Evolutionary conservation across 1,140 invertebrate genomes (phyloP), one percentile per base, ranked within the genome.

Genomic region (Drosophila ogumai): DNA sequence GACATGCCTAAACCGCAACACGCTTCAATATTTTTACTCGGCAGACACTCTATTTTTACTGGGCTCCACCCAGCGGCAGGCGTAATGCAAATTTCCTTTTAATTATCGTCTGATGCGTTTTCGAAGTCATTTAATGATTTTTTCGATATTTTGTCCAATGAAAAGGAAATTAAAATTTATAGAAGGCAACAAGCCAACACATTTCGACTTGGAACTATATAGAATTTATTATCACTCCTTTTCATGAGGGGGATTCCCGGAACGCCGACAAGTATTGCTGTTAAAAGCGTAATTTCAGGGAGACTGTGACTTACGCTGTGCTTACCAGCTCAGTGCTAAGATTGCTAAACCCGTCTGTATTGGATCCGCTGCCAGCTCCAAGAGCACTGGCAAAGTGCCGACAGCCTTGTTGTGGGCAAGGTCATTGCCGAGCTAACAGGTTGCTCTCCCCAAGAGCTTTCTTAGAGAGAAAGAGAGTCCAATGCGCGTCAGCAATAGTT

Each of bases 401-500:
- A n/a, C 15, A 28, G 46, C 60, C 44, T 66, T 67, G 44, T 10
- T 22, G 44, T 10, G 13, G 43, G 59, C 44, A 59, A 72, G 68
- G 66, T 49, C 52, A 58, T 28, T 71, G 43, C 17, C 68, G 44
- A 50, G 68, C 66, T 59, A 72, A 72, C 68, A 72, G 68, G 68
- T 72, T 72, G 68, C 54, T 25, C 40, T 38, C 4, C 17, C 38
- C 17, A 8, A 19, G 22, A 72, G 68, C 68, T 72, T 71, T 72
- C 15, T 7, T 6, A 32, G 22, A 38, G 32, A 58, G 28, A 50
- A 68, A 34, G 31, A 25, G 12, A n/a, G 9, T 71, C 44, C 38
- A 34, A 12, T 19, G 63, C 32, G 41, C 65, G 68, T 75, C 59
- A 75, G 59, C 44, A 50, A 56, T 28, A 12, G 36, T 5, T 25